Evolutionary conservation across 2,797 vertebrate species (phyloP), one percentile per base, ranked within the genome.

Genomic region (Steatocranus sp.): DNA sequence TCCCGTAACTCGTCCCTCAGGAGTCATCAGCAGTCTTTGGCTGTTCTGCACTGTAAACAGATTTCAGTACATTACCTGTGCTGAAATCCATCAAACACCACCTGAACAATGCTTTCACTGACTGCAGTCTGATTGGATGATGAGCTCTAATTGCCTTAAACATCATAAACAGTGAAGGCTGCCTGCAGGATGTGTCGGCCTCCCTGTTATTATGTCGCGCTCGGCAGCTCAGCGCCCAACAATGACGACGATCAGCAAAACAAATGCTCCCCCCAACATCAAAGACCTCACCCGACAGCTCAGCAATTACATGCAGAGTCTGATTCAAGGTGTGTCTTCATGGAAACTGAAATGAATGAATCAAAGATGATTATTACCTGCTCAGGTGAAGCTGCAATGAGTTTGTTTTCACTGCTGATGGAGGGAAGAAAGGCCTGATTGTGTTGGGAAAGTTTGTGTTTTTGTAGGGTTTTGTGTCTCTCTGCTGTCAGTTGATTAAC

Each of bases 241-340:
- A 82, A 73, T 73, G 79, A 18, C 51, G 17, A 3, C 7, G 12
- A 77, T 85, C 73, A 70, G 74, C 11, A 36, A 78, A 90, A 73
- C 73, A 79, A 85, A 81, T 77, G 36, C 83, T 81, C 83, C 48
- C 14, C 17, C 27, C 17, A 82, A 48, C 84, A 81, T 92, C 87
- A 91, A 90, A 92, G 74, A 20, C 14, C 9, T 82, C 73, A 61
- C 48, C 84, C 80, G 86, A 86, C 86, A 86, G 80, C 84, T 86
- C 30, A 27, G 81, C 70, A 74, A 83, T 90, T 86, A 87, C 78
- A 78, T 2, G 27, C 17, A 51, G 53, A 30, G 70, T 30, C 34
- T 56, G 85, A 63, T 27, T 48, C 46, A 50, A 36, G 84, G 87
- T 11, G 87, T 82, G 86, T 25, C 23, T 73, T 30, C 68, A 73